These are phyloP conservation scores for Galaxea fascicularis DNA, from an alignment of 92 coral and sea anemone species.

Conservation along the genomic window DNA sequence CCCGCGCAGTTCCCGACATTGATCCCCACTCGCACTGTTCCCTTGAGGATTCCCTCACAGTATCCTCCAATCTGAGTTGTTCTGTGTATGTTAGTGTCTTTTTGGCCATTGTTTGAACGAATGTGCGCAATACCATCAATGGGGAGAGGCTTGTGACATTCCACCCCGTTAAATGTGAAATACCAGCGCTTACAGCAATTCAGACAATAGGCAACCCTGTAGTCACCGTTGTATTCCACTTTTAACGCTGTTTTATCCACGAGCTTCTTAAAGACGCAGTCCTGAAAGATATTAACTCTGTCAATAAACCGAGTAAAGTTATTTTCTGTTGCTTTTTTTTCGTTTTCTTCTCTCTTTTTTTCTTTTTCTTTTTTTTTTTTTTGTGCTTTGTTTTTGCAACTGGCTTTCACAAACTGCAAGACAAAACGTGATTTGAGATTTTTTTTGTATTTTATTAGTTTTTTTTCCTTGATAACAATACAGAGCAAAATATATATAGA, in stretches of 20 bases:
- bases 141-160: not conserved
- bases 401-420: too few species aligned
- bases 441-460: too few species aligned
- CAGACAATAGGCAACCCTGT: not conserved
- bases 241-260: not conserved
- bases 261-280: not conserved
- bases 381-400: too few species aligned
- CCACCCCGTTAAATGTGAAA: constrained; percentile 4
- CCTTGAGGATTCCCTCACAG: constrained; percentile 17
- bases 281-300: not conserved
- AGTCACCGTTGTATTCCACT: not conserved
- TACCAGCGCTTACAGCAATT: constrained; percentile 3
- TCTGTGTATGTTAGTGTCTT: constrained; percentile 18
- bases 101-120: not conserved
- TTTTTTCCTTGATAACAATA: too few species aligned
- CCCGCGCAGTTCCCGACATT: not conserved
- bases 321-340: too few species aligned
- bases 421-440: too few species aligned
- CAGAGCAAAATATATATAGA: too few species aligned
- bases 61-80: constrained; percentile 4
- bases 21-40: constrained; percentile 3
- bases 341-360: too few species aligned
- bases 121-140: constrained; percentile 2
- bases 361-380: too few species aligned
- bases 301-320: too few species aligned